Base-by-base conservation (phyloP, 2,797 vertebrate species). In the Sebastiscus albofasciatus region DNA sequence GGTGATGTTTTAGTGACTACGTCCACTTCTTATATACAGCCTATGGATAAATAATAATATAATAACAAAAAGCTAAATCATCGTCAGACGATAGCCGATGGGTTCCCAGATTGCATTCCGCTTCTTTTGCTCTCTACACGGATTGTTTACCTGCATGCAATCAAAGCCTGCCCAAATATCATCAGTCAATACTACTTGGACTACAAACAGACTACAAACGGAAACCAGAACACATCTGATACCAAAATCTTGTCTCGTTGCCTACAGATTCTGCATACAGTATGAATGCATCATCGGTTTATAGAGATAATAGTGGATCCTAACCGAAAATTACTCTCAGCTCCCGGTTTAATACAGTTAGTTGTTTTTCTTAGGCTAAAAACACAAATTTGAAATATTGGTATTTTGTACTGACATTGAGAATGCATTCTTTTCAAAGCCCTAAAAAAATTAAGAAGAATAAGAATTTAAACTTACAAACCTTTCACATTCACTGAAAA, bases 271-370 rank as follows among this genome's bases (percentile, higher is more conserved):
- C 54, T 26, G 56, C 56, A 59, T 26, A 24, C 2, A 3, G 52
- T 46, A 46, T 46, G 42, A 56, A 27, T 26, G 36, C 36, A 39
- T 42, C 13, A 42, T 42, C 13, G 13, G 24, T 58, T 58, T 4
- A 58, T 26, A 26, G 0, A 2, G 24, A 58, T 58, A 26, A 27
- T 6, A 42, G 66, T 4, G 5, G 27, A 65, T 9, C 0, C 9
- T 6, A 34, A 73, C 33, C 75, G 61, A 42, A 85, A 34, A 72
- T 36, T 8, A n/a, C 26, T 66, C 67, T 8, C 11, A 27, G 62
- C 36, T 60, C 9, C 58, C 14, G 7, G 7, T 36, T 81, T 39
- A 36, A 59, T 22, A 22, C n/a, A 39, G 36, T 8, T 26, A 11
- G 2, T 6, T 7, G 2, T 13, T 4, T 34, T 8, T 26, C 8